Base-by-base conservation (phyloP, 2,113 vertebrate species). In the Aspidoscelis tigris region DNA sequence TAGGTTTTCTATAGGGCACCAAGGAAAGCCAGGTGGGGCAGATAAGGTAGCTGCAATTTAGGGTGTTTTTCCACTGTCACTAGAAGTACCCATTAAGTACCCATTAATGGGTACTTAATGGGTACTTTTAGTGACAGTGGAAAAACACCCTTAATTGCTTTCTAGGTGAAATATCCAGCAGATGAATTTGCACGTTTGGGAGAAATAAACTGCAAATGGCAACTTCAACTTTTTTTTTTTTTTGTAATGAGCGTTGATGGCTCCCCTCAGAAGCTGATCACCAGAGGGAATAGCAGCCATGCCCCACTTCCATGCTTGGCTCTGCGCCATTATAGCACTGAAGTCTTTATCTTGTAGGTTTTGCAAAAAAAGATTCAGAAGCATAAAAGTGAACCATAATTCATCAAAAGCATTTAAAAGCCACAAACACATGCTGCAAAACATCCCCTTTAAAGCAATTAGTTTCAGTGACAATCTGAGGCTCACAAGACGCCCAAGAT, bases 361-460 rank as follows among this genome's bases (percentile, higher is more conserved):
- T 70, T 41, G 14, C 3, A 70, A 39, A 18, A 18, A 18, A 18
- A 61, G 58, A 39, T n/a, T 88, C 80, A 78, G 12, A 16, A 66
- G 85, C 39, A 81, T 14, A 88, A 84, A 64, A 68, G 26, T 1
- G 41, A 2, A 50, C 74, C 21, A 69, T 58, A 78, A 88, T 78
- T 89, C 68, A 89, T 81, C 89, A 84, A 86, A 86, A 9, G 79
- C 76, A 82, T 91, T 89, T 85, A 88, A 91, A 78, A 1, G 10
- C 78, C 26, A 0, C 1, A 0, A 89, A 86, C 82, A 79, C 2
- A 4, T 82, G 78, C 82, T 75, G 76, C 16, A 76, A 66, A 88
- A 82, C 0, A 61, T 18, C 87, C 3, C 88, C 88, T 88, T 91
- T 90, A 91, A 94, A 89, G 88, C 91, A 88, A 90, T 93, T 90